phyloP scores from a whole-genome alignment of 1,140 invertebrate genomes.

The Tetramorium simillimum region DNA sequence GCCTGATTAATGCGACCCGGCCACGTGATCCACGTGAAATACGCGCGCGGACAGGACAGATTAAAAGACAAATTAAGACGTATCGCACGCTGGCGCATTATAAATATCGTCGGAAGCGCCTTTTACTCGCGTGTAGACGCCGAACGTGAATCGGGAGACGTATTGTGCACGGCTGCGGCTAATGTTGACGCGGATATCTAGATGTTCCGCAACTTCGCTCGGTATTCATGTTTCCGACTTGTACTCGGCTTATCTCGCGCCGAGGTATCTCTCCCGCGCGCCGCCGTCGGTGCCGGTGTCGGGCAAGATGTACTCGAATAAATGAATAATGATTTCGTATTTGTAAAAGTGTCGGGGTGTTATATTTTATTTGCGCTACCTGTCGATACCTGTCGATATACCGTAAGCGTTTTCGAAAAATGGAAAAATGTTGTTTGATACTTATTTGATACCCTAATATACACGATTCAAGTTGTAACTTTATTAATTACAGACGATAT shows the following conservation, averaged over 20 bases:
- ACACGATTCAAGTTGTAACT: not conserved
- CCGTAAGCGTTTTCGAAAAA: not conserved
- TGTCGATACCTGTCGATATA: not conserved
- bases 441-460: not conserved
- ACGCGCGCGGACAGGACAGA: not conserved
- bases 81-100: not conserved
- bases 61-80: slow-evolving; percentile 32
- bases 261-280: not conserved
- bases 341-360: not conserved
- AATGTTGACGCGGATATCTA: not conserved
- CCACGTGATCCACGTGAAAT: not conserved
- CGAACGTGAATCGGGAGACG: not conserved
- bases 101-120: not conserved
- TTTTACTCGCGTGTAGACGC: not conserved
- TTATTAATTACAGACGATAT: not conserved
- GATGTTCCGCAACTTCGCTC: not conserved
- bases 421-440: too few relatives aligned
- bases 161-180: not conserved
- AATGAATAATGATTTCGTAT: not conserved
- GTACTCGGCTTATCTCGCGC: not conserved
- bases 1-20: slow-evolving; percentile 46
- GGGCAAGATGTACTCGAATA: not conserved
- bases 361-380: not conserved
- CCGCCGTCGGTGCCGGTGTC: not conserved
- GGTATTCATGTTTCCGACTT: not conserved